A percentile compares a stretch with the other conserved stretches of the same genome.
phyloP scores from a whole-genome alignment of 2,797 vertebrate species.

The Megalops cyprinoides region DNA sequence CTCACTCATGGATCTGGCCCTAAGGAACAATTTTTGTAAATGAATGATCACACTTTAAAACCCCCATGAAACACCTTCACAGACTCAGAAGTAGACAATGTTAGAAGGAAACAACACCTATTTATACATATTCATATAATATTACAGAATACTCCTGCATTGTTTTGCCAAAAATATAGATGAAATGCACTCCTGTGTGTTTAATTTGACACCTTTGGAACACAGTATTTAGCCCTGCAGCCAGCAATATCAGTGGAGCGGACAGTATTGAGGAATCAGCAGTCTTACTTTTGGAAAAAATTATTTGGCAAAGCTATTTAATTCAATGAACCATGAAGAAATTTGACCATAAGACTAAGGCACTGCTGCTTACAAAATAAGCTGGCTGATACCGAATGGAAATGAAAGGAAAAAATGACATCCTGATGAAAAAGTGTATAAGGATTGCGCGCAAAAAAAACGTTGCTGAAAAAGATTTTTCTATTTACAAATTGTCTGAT shows the following conservation, averaged over 20 bases:
- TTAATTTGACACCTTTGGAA: neutral
- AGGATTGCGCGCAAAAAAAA: too few relatives aligned
- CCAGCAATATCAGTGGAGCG: neutral
- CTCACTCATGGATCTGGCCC: neutral
- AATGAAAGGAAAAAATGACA: too few relatives aligned
- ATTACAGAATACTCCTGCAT: neutral
- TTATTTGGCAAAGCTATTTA: too few relatives aligned
- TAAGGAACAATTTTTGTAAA: conserved; percentile 5
- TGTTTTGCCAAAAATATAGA: neutral
- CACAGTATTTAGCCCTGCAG: neutral
- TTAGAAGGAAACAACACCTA: neutral
- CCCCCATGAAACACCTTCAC: neutral
- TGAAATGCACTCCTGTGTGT: neutral
- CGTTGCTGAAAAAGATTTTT: too few relatives aligned
- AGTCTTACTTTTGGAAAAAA: neutral
- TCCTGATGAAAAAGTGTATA: too few relatives aligned
- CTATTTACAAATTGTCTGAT: too few relatives aligned
- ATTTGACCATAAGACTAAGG: neutral
- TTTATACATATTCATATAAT: neutral
- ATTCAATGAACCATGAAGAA: neutral
- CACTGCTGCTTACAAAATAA: too few relatives aligned
- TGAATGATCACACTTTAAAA: conserved; percentile 2
- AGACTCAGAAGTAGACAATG: neutral
- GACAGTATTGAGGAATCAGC: neutral
- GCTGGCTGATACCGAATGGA: too few relatives aligned